These are phyloP conservation scores for Manis pentadactyla DNA, from an alignment of 2,797 vertebrate genomes.

Conservation along the genomic window DNA sequence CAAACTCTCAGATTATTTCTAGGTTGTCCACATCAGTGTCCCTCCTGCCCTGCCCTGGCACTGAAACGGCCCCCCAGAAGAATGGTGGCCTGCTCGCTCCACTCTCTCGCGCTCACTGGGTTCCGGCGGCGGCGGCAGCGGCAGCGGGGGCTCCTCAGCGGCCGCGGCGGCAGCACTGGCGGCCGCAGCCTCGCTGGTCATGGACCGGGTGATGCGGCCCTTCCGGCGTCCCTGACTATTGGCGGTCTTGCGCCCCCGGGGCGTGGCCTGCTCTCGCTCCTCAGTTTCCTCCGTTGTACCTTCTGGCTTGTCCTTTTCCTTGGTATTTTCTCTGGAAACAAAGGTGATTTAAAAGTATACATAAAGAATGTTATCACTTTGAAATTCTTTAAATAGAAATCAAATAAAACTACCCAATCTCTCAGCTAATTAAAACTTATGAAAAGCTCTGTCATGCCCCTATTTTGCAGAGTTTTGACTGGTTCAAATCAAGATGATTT, in stretches of 20 bases:
- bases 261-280: constrained; percentile 95
- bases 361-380: background rate
- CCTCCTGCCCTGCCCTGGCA: background rate
- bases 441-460: background rate
- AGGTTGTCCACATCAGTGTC: background rate
- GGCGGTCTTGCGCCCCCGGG: constrained; percentile 97
- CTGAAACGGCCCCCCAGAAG: background rate
- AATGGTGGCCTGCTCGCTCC: background rate
- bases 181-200: constrained; percentile 97
- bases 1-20: background rate
- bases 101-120: constrained; percentile 84
- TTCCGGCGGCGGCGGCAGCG: constrained; percentile 90
- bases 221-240: constrained; percentile 98
- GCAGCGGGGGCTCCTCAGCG: constrained; percentile 91
- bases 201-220: constrained; percentile 97
- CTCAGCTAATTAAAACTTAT: background rate
- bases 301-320: constrained; percentile 98
- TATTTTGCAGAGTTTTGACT: constrained; percentile 21
- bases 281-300: constrained; percentile 93
- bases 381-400: constrained; percentile 1
- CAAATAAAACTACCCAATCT: background rate
- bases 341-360: constrained; percentile 45
- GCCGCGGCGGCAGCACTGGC: constrained; percentile 87
- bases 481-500: background rate
- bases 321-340: constrained; percentile 90